Conservation (phyloP, 2,797 vertebrate species). For the Eremophila alpestris region DNA sequence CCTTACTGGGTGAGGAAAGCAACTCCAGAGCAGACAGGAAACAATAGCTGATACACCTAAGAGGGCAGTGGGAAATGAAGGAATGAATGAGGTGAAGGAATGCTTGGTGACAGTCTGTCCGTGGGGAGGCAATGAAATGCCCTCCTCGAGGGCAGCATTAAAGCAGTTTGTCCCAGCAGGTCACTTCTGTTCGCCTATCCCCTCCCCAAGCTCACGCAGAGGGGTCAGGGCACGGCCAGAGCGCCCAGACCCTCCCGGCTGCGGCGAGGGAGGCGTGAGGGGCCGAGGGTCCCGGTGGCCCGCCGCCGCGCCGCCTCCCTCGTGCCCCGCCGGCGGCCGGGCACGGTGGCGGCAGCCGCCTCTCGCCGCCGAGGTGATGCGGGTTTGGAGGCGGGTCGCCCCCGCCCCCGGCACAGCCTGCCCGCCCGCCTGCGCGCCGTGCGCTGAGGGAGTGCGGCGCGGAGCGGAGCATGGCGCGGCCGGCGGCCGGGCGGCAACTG, state of each 20-base stretch:
- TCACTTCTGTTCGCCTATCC: background rate
- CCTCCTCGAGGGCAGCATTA: too few relatives aligned
- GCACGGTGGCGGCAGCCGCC: background rate
- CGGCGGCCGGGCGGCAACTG: background rate
- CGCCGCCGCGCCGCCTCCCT: background rate
- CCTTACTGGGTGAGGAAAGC: background rate
- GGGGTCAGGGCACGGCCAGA: too few relatives aligned
- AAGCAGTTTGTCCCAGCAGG: background rate
- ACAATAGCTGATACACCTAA: background rate
- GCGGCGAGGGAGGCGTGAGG: background rate
- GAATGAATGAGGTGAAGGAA: background rate
- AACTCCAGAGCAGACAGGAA: background rate
- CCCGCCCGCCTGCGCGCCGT: background rate
- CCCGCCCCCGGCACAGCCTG: background rate
- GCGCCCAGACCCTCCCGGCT: background rate
- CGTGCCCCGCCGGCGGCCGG: rapidly evolving
- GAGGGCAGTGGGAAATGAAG: background rate
- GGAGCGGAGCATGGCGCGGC: background rate
- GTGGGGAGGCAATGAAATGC: background rate
- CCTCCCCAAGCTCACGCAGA: too few relatives aligned
- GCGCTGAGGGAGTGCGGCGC: background rate
- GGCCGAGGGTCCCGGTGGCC: too few relatives aligned
- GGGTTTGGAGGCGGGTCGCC: slow-evolving; percentile 14
- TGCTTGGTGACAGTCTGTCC: background rate
- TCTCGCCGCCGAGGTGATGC: background rate